These are phyloP conservation scores for Drosophila simulans DNA, from an alignment of 1,140 invertebrate species.

Conservation along the genomic window DNA sequence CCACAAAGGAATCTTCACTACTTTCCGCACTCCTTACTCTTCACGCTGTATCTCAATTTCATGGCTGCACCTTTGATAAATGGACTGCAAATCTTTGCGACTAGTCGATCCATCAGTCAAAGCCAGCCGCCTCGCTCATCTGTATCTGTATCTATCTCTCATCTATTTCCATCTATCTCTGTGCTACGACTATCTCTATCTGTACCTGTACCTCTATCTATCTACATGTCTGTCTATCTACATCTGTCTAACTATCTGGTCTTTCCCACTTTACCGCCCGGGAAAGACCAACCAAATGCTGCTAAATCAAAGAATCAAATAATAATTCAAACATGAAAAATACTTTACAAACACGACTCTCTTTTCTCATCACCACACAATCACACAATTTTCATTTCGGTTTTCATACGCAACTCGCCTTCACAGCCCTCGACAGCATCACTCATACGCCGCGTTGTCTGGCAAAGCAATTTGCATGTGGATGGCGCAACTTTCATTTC, in stretches of 20 bases:
- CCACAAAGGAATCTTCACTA: conserved; percentile 39
- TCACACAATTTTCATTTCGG: conserved; percentile 51
- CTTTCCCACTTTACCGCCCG: conserved; percentile 67
- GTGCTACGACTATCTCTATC: conserved; percentile 31
- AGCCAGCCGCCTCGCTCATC: conserved; percentile 46
- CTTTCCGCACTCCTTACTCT: conserved; percentile 37
- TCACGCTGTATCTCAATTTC: conserved; percentile 42
- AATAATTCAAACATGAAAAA: conserved; percentile 79
- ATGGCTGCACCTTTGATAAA: conserved; percentile 69
- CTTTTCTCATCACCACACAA: conserved; percentile 22
- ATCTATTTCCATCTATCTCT: conserved; percentile 40
- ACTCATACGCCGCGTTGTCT: conserved; percentile 76
- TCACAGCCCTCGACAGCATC: conserved; percentile 55
- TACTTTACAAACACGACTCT: conserved; percentile 49
- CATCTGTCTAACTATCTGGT: conserved; percentile 59
- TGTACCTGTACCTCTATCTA: conserved; percentile 35
- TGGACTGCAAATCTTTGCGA: conserved; percentile 70
- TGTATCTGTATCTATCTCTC: conserved; percentile 50
- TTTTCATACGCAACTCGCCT: conserved; percentile 52
- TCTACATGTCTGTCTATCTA: conserved; percentile 40
- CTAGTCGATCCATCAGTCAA: conserved; percentile 80
- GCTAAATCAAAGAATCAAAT: conserved; percentile 84
- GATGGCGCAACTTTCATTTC: conserved; percentile 65
- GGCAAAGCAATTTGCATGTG: conserved; percentile 65
- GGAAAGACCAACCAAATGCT: conserved; percentile 75